Evolutionary conservation across 2,113 vertebrate genomes (phyloP), one percentile per base, ranked within the genome.

Genomic region (Stegostoma tigrinum): DNA sequence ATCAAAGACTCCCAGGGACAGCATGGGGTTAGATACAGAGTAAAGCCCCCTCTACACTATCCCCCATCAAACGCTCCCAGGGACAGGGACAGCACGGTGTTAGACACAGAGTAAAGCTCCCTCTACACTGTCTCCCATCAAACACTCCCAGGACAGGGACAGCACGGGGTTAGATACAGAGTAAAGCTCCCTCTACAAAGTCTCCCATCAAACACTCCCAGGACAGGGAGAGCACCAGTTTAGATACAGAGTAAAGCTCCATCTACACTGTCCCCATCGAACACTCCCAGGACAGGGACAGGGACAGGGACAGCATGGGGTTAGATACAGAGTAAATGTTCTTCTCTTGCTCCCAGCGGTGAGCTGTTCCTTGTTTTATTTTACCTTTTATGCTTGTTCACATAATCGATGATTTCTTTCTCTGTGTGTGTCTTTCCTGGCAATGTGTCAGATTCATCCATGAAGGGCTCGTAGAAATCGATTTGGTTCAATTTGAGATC

Each of bases 401-500:
- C 98, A 96, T 99, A 99, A 34, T 98, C 98, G 96, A 99, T 98
- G n/a, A 99, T 97, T 66, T 99, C 98, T 96, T 99, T 98, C 96
- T 99, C 99, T 0, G 98, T 98, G 96, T 98, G 97, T 55, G 99
- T 98, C 67, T 98, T 99, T 64, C 98, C 98, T 0, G 99, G 99
- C 96, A 99, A 97, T 96, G 98, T 98, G 83, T 98, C 96, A 0
- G 99, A 98, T 48, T 99, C 98, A 8, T 99, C 98, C 99, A 99
- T 99, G 96, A 99, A 99, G 0, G 99, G 98, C 96, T 99, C 99
- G 0, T 99, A 99, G 97, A 99, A 99, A 96, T 99, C 98, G 23
- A 99, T 98, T 95, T 99, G 98, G 0, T 99, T 99, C 97, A 99
- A 96, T 97, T 99, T 99, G 96, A 99, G 97, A 34, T 98, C 98